These are phyloP conservation scores for Trichogramma pretiosum DNA, from an alignment of 1,140 invertebrate genomes.

Conservation along the genomic window DNA sequence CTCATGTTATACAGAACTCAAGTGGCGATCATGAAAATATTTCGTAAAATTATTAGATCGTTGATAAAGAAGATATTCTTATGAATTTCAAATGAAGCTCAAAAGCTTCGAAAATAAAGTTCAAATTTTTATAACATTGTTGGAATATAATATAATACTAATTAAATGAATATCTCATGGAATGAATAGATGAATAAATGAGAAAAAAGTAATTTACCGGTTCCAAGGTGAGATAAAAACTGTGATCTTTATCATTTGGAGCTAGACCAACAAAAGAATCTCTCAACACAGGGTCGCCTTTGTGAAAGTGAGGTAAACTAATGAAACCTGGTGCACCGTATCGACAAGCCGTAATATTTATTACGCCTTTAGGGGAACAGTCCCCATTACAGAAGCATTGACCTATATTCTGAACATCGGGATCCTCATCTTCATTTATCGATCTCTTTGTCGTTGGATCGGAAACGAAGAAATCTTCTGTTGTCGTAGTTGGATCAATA, in stretches of 20 bases:
- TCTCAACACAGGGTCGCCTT: slow-evolving; percentile 49
- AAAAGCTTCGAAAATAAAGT: no score
- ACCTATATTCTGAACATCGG: slow-evolving; percentile 50
- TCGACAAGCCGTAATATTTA: slow-evolving; percentile 44
- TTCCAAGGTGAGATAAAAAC: slow-evolving; percentile 54
- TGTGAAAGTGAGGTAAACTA: slow-evolving; percentile 65
- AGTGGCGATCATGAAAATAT: no score
- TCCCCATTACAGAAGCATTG: slow-evolving; percentile 63
- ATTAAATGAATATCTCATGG: no score
- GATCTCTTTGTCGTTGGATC: slow-evolving; percentile 24
- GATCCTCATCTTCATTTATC: slow-evolving; percentile 32
- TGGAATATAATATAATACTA: no score
- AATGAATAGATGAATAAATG: no score
- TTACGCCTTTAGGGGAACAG: slow-evolving; percentile 57
- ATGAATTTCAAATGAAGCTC: no score
- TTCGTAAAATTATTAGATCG: no score
- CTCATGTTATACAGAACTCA: no score
- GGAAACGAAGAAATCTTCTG: slow-evolving; percentile 33
- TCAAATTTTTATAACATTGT: no score
- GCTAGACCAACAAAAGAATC: slow-evolving; percentile 49
- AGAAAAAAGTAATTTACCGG: slow-evolving; percentile 46
- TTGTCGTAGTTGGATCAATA: slow-evolving; percentile 37
- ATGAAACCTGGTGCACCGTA: slow-evolving; percentile 56
- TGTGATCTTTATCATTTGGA: slow-evolving; percentile 50
- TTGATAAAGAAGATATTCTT: no score